phyloP scores from a whole-genome alignment of 2,797 vertebrate genomes.

The Hoplostethus mediterraneus region DNA sequence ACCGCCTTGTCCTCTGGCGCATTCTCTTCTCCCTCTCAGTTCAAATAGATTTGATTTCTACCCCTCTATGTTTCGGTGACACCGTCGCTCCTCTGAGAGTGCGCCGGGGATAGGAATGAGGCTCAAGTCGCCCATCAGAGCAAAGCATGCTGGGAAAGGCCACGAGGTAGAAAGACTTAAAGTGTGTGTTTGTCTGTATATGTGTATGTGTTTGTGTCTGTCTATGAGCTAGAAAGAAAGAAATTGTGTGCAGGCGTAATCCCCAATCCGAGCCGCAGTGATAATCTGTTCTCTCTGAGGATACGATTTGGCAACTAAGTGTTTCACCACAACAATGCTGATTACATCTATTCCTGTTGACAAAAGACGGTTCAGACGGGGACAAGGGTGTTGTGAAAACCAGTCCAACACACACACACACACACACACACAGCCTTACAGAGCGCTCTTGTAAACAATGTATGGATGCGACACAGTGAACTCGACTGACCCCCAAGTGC shows the following conservation, averaged over 20 bases:
- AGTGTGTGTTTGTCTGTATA: slow-evolving; percentile 12
- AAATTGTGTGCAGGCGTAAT: neutral
- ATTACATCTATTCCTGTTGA: slow-evolving; percentile 22
- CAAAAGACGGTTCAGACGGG: slow-evolving; percentile 22
- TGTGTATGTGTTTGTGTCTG: neutral
- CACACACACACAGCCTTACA: slow-evolving; percentile 30
- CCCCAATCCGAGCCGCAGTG: slow-evolving; percentile 1
- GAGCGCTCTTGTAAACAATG: slow-evolving; percentile 32
- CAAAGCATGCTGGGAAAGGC: slow-evolving; percentile 72
- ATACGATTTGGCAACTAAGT: slow-evolving; percentile 19
- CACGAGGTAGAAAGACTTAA: slow-evolving; percentile 53
- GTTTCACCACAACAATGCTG: slow-evolving; percentile 23
- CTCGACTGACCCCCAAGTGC: slow-evolving; percentile 28
- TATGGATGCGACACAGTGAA: slow-evolving; percentile 59
- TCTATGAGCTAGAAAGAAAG: slow-evolving; percentile 5
- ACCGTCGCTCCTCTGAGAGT: slow-evolving; percentile 70
- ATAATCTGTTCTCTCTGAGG: slow-evolving; percentile 11
- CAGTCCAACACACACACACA: slow-evolving; percentile 13
- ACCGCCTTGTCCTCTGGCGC: slow-evolving; percentile 76
- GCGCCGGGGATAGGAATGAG: slow-evolving; percentile 70
- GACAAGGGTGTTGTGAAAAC: slow-evolving; percentile 19
- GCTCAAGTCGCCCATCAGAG: slow-evolving; percentile 71
- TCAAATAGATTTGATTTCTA: slow-evolving; percentile 82
- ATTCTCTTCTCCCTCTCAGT: slow-evolving; percentile 69
- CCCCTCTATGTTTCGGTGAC: slow-evolving; percentile 77